Evolutionary conservation across 2,888 invertebrate genomes (phyloP).

Genomic region (Agrochola circellaris): DNA sequence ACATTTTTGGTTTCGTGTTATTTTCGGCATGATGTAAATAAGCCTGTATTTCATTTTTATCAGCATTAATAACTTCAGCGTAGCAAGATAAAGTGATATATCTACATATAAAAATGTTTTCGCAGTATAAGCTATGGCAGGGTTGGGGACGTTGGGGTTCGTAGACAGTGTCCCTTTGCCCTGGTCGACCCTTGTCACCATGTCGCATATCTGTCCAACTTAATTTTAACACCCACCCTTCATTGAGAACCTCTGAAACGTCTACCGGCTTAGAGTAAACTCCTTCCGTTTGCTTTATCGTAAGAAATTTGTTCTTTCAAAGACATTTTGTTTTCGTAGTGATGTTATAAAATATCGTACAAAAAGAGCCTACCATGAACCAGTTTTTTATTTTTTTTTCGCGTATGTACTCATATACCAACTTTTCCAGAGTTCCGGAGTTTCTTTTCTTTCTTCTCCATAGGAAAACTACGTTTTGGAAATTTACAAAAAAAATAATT

Average conservation of each 20-base stretch:
- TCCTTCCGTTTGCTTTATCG: conserved; percentile 57
- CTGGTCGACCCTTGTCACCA: conserved; percentile 84
- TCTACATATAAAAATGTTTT: conserved; percentile 64
- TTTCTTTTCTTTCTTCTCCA: too few species aligned
- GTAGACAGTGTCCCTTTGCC: conserved; percentile 65
- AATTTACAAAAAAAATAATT: too few species aligned
- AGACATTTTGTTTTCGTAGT: conserved; percentile 3
- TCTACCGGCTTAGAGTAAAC: conserved; percentile 69
- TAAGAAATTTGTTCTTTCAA: conserved; percentile 39
- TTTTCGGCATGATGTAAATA: conserved; percentile 29
- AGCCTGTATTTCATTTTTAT: conserved; percentile 40
- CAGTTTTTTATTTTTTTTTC: background rate
- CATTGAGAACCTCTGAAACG: conserved; percentile 63
- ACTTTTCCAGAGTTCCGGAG: too few species aligned
- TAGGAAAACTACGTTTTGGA: too few species aligned
- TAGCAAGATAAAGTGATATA: conserved; percentile 59
- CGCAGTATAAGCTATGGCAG: conserved; percentile 61
- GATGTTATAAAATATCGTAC: background rate
- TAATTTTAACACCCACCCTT: conserved; percentile 80
- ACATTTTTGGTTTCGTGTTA: conserved; percentile 26
- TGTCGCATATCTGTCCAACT: conserved; percentile 86
- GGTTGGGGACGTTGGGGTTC: conserved; percentile 60
- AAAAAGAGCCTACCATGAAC: background rate
- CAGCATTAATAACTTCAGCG: conserved; percentile 58
- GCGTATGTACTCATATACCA: too few species aligned